These are phyloP conservation scores for Geococcyx californianus DNA, from an alignment of 2,113 vertebrate species.

Conservation along the genomic window DNA sequence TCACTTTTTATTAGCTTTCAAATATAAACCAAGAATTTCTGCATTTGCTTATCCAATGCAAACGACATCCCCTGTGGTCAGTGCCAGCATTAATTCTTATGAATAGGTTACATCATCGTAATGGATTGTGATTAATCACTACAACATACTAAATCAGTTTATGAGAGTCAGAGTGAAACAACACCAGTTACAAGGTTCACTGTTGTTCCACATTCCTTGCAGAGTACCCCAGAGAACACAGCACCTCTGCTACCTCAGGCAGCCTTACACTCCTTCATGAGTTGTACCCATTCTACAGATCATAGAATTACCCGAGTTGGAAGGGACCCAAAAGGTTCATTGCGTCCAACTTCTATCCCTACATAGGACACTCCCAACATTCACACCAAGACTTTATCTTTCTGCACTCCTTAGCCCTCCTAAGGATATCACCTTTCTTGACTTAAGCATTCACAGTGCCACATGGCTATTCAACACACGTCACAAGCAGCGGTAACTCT, in stretches of 20 bases:
- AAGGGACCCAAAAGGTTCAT: too few relatives aligned
- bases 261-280: background rate
- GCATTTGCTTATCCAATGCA: background rate
- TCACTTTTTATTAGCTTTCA: conserved; percentile 31
- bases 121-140: background rate
- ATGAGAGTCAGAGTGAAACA: background rate
- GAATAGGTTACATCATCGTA: background rate
- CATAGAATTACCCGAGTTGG: too few relatives aligned
- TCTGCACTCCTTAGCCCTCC: background rate
- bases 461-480: accelerated
- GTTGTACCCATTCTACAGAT: background rate
- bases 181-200: background rate
- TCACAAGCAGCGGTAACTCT: background rate
- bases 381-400: too few relatives aligned
- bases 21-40: background rate
- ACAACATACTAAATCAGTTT: background rate
- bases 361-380: too few relatives aligned
- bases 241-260: background rate
- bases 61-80: background rate
- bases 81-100: background rate
- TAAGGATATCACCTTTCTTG: background rate
- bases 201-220: background rate
- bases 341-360: too few relatives aligned
- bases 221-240: background rate
- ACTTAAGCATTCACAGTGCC: background rate